Base-by-base conservation (phyloP, 2,113 vertebrate genomes). In the Prietella phreatophila region DNA sequence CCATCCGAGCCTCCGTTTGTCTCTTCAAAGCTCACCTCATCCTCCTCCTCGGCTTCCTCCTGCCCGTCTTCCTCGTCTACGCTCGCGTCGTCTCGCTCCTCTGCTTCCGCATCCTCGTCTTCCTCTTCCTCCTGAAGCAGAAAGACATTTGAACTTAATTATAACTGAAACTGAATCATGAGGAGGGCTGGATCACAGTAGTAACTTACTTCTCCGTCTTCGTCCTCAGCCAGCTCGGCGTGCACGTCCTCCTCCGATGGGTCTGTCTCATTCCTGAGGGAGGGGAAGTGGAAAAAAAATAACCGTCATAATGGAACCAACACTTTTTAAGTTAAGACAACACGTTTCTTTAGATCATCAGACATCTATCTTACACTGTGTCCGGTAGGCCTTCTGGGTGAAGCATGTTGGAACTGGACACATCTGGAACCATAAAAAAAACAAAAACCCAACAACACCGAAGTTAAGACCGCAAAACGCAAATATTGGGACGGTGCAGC, bases 391-490 rank as follows among this genome's bases (percentile, higher is more conserved):
- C 76, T 17, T 97, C 97, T 2, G 96, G 89, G 84, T 94, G 93
- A 3, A 96, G 95, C 53, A 91, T 91, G 87, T 93, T 92, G 47
- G 94, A 92, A 89, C 93, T 95, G 83, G 97, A 96, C 82, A 99
- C 95, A 90, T 99, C 98, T 99, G 94, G 11, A 82, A n/a, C n/a
- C n/a, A n/a, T n/a, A n/a, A n/a, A n/a, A n/a, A 73, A 75, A 87
- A 14, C 4, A 86, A 85, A 88, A 15, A 2, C 42, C 42, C 42
- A 27, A 82, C 79, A 69, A 87, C 13, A 8, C 83, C 10, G 5
- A 67, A 55, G 22, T 11, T 55, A 1, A 1, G 5, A 76, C 14
- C 36, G 47, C n/a, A 55, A 58, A 79, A n/a, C n/a, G 25, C 39
- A 88, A 84, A 88, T 78, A 78, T 67, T 65, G 84, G 56, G 58